These are phyloP conservation scores for Zaprionus africanus DNA, from an alignment of 1,140 invertebrate species.

Conservation along the genomic window DNA sequence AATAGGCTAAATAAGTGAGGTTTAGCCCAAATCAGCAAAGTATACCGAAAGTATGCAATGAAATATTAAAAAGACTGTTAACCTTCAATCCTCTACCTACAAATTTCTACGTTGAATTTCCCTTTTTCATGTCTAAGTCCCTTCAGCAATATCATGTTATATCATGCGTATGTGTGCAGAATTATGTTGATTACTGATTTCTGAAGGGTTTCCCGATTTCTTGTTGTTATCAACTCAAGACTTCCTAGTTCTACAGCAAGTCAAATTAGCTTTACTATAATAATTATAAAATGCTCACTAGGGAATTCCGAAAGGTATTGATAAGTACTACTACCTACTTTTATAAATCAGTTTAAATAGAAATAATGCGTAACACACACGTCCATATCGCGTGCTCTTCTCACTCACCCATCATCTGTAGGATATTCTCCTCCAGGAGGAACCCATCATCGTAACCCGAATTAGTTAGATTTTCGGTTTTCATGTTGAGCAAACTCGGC, in stretches of 20 bases:
- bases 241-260: neutral
- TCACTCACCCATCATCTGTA: conserved; percentile 81
- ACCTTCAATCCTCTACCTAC: neutral
- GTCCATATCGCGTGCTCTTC: neutral
- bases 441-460: conserved; percentile 76
- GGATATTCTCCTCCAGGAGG: conserved; percentile 74
- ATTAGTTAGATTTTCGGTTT: conserved; percentile 77
- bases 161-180: neutral
- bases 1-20: neutral
- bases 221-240: neutral
- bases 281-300: neutral
- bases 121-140: neutral
- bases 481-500: conserved; percentile 80
- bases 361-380: neutral
- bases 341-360: neutral
- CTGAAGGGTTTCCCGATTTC: neutral
- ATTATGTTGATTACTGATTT: neutral
- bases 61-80: neutral
- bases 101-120: neutral
- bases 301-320: neutral
- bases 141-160: neutral
- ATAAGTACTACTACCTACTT: neutral
- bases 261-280: neutral
- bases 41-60: conserved; percentile 35
- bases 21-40: neutral